Conservation (phyloP, 2,113 vertebrate species). For the Bubalus kerabau region DNA sequence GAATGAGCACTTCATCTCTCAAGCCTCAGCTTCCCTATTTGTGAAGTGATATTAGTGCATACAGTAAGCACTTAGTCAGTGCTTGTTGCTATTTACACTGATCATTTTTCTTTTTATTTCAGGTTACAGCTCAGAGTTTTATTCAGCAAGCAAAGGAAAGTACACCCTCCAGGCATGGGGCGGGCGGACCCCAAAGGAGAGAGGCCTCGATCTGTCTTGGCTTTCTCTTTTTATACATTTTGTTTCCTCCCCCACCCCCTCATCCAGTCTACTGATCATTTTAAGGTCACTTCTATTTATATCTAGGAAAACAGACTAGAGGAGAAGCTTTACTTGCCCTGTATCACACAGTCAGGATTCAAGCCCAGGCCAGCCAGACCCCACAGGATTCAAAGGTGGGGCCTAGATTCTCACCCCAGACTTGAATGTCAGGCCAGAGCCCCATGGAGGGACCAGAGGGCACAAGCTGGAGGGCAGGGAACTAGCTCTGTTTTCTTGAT, state of each 20-base stretch:
- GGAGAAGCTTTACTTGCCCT: neutral
- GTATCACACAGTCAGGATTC: neutral
- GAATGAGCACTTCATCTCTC: neutral
- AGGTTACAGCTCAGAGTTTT: too few species aligned
- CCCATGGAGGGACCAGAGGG: neutral
- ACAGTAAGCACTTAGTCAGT: neutral
- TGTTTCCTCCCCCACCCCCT: accelerated
- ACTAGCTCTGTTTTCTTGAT: constrained; percentile 31
- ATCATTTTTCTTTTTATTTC: too few species aligned
- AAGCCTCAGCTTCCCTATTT: neutral
- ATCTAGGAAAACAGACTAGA: neutral
- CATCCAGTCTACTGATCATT: neutral
- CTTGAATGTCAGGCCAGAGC: neutral
- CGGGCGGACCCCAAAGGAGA: accelerated
- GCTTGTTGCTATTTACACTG: neutral
- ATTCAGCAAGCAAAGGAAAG: too few species aligned
- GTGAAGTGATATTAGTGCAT: neutral
- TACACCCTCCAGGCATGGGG: too few species aligned
- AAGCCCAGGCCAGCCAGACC: neutral
- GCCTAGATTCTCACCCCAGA: too few species aligned
- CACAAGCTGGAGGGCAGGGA: neutral
- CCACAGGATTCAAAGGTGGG: neutral
- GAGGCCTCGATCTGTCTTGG: too few species aligned
- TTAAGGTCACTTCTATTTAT: neutral
- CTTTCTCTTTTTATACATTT: too few species aligned